A percentile compares a stretch with the other conserved stretches of the same genome.
Conservation (phyloP, 2,888 invertebrate species). For the Acleris holmiana region DNA sequence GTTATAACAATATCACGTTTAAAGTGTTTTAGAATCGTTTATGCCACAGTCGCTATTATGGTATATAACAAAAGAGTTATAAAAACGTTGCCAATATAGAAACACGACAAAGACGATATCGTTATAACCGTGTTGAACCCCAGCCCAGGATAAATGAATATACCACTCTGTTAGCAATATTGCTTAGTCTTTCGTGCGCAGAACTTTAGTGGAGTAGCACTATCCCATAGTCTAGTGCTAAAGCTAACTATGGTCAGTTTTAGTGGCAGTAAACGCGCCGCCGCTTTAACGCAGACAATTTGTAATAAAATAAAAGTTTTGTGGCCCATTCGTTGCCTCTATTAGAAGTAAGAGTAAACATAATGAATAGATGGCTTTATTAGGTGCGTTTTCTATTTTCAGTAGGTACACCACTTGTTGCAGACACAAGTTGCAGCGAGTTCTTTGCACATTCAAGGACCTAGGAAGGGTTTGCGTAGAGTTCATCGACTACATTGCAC, state of each 20-base stretch:
- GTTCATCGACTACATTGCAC: too few relatives aligned
- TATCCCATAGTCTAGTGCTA: slow-evolving; percentile 1
- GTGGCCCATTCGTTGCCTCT: slow-evolving; percentile 6
- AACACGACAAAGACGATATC: too few relatives aligned
- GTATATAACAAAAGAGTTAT: too few relatives aligned
- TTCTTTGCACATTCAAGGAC: too few relatives aligned
- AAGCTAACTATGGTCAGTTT: slow-evolving; percentile 4
- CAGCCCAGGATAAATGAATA: not conserved
- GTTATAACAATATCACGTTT: too few relatives aligned
- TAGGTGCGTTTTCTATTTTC: not conserved
- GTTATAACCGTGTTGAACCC: too few relatives aligned
- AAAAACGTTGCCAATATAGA: too few relatives aligned
- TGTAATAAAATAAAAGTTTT: slow-evolving; percentile 17
- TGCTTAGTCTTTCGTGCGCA: not conserved
- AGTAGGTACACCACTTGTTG: too few relatives aligned
- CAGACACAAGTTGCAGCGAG: too few relatives aligned
- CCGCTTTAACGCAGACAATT: slow-evolving; percentile 3
- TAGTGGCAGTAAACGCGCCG: slow-evolving; percentile 17
- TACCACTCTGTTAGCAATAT: not conserved
- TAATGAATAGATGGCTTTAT: not conserved
- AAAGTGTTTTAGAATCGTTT: too few relatives aligned
- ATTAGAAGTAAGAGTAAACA: slow-evolving; percentile 9
- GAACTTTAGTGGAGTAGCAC: slow-evolving; percentile 12
- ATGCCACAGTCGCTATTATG: too few relatives aligned
- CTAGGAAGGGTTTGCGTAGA: too few relatives aligned